phyloP scores from a whole-genome alignment of 2,797 vertebrate genomes.

The Amazona ochrocephala region DNA sequence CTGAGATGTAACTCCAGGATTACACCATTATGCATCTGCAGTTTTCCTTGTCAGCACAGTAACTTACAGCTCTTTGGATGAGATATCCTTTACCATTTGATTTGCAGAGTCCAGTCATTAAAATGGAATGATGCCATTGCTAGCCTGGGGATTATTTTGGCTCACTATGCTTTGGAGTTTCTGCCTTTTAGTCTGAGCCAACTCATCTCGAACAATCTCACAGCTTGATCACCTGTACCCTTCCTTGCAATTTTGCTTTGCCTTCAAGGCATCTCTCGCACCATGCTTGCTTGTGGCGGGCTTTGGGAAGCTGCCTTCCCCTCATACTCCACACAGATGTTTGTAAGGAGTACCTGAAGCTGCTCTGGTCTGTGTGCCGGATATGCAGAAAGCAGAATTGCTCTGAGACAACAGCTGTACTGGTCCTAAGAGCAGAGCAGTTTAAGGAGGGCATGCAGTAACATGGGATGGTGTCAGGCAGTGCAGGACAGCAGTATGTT shows the following conservation, averaged over 20 bases:
- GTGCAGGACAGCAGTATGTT: not conserved
- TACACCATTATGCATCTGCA: not conserved
- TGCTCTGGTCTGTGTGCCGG: not conserved
- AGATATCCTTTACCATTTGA: not conserved
- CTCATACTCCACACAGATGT: fast-evolving
- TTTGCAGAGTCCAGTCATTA: not conserved
- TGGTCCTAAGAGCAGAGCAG: not conserved
- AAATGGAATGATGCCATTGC: not conserved
- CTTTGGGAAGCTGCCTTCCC: not conserved
- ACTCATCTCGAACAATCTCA: not conserved
- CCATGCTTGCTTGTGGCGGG: not conserved
- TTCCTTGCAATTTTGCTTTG: not conserved
- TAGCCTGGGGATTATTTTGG: not conserved
- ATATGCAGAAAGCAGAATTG: not conserved
- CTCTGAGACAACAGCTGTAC: not conserved
- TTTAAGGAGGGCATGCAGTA: not conserved
- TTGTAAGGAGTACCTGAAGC: not conserved
- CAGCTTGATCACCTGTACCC: not conserved
- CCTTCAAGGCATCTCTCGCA: not conserved
- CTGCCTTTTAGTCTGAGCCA: not conserved
- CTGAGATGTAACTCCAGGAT: not conserved
- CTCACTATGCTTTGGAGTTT: not conserved
- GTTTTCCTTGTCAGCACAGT: not conserved
- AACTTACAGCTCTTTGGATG: not conserved
- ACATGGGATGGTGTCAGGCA: not conserved